phyloP scores from a whole-genome alignment of 64 coral and sea anemone genomes.

The Stylophora pistillata region DNA sequence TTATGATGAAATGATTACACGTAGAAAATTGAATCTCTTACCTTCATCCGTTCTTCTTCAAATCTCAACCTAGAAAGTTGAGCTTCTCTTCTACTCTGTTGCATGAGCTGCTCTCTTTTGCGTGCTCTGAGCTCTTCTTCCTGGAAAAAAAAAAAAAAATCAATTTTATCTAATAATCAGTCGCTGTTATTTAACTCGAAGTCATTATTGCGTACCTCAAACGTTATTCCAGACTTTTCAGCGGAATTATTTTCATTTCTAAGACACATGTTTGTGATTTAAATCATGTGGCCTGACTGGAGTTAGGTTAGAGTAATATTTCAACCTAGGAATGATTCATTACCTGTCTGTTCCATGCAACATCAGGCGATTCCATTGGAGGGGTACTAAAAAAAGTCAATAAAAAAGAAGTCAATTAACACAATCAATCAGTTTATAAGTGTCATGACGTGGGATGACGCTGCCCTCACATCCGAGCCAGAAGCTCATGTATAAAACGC shows the following conservation, averaged over 20 bases:
- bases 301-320: neutral
- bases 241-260: too few species aligned
- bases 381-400: constrained; percentile 12
- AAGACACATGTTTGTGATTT: too few species aligned
- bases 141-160: constrained; percentile 7
- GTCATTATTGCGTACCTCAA: too few species aligned
- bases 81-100: constrained; percentile 71
- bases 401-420: neutral
- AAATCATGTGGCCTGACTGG: too few species aligned
- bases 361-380: constrained; percentile 42
- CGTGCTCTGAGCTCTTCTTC: constrained; percentile 58
- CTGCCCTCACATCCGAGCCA: too few species aligned
- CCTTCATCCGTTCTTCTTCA: constrained; percentile 61
- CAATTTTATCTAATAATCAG: neutral
- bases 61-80: constrained; percentile 59
- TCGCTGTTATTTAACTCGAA: too few species aligned
- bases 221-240: too few species aligned
- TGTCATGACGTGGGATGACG: too few species aligned
- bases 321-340: neutral
- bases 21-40: neutral
- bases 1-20: neutral
- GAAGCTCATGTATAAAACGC: too few species aligned
- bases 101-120: constrained; percentile 58
- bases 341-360: constrained; percentile 46
- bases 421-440: neutral